A percentile compares a stretch with the other conserved stretches of the same genome.
Conservation (phyloP, 2,888 invertebrate genomes). For the Slavum lentiscoides region DNA sequence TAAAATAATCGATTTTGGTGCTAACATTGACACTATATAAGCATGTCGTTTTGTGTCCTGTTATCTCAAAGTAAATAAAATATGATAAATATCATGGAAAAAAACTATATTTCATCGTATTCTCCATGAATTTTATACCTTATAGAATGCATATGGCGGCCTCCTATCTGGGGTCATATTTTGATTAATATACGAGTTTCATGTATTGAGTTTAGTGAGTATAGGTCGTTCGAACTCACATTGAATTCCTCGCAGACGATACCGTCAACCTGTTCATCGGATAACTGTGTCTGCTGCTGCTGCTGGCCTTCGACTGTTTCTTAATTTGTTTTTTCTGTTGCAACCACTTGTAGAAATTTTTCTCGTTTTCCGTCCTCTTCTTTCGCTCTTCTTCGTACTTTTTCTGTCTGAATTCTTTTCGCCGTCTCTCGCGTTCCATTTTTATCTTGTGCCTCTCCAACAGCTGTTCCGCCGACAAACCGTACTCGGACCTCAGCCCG, state of each 20-base stretch:
- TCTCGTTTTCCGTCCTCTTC: slow-evolving; percentile 56
- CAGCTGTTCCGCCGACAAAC: slow-evolving; percentile 57
- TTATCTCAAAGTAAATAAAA: no score
- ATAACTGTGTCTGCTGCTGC: slow-evolving; percentile 34
- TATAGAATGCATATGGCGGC: no score
- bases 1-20: no score
- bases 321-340: slow-evolving; percentile 56
- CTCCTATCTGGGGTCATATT: no score
- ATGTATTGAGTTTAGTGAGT: no score
- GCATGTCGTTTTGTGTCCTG: no score
- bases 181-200: no score
- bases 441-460: slow-evolving; percentile 56
- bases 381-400: slow-evolving; percentile 55
- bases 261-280: slow-evolving; percentile 36
- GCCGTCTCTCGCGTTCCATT: slow-evolving; percentile 54
- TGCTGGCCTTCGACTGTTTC: background rate
- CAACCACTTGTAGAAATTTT: slow-evolving; percentile 56
- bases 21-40: no score
- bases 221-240: slow-evolving; percentile 10
- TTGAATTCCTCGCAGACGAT: slow-evolving; percentile 34
- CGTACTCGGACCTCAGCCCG: slow-evolving; percentile 58
- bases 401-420: slow-evolving; percentile 54
- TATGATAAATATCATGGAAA: no score
- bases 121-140: no score
- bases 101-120: no score